Conservation (phyloP, 2,113 vertebrate species). For the Cyanistes caeruleus region DNA sequence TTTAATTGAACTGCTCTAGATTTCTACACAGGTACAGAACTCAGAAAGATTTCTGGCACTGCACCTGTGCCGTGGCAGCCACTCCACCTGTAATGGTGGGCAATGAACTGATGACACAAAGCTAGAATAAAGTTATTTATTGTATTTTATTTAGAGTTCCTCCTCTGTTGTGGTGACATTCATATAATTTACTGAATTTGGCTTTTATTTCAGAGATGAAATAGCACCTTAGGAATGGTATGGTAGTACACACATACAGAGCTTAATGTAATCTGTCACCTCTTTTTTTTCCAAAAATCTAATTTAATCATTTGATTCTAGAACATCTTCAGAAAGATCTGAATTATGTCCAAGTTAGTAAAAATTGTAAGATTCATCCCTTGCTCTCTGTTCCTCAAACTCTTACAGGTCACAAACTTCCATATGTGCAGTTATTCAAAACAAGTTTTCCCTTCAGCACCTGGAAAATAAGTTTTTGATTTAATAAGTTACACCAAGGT, state of each 20-base stretch:
- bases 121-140: background rate
- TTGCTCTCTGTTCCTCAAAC: background rate
- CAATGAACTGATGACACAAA: background rate
- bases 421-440: background rate
- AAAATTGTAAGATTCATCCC: background rate
- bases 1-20: background rate
- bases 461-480: background rate
- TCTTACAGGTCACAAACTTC: background rate
- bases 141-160: background rate
- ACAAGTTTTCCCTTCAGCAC: background rate
- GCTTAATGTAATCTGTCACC: background rate
- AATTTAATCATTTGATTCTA: background rate
- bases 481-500: background rate
- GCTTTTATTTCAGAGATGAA: background rate
- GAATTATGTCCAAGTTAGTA: background rate
- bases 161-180: background rate
- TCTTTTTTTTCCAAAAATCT: background rate
- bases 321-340: background rate
- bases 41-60: background rate
- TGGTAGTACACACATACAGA: background rate
- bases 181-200: background rate
- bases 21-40: background rate
- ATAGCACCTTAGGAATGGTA: background rate
- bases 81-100: background rate
- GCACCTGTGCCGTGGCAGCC: background rate